These are phyloP conservation scores for Pristionchus entomophagus DNA, from an alignment of 2,888 invertebrate species.

Conservation along the genomic window DNA sequence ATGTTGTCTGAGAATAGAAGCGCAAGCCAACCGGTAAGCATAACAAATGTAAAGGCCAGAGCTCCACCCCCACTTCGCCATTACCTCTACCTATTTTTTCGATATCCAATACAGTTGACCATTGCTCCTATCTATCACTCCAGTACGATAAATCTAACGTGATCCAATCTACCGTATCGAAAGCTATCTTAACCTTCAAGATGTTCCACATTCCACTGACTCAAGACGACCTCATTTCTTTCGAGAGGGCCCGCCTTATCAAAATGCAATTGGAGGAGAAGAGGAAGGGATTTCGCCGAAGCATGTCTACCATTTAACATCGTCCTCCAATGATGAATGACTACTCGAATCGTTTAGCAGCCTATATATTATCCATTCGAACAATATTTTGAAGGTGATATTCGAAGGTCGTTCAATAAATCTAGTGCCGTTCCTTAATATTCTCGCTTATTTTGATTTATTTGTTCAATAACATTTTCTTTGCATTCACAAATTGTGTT, in stretches of 20 bases:
- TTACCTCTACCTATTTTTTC: not conserved
- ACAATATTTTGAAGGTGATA: no score
- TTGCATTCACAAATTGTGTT: no score
- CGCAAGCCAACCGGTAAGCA: no score
- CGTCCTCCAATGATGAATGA: no score
- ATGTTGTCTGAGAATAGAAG: no score
- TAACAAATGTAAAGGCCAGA: no score
- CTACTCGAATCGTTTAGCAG: no score
- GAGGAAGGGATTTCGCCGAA: conserved; percentile 33
- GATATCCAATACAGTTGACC: not conserved
- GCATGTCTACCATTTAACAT: not conserved
- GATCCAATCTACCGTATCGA: not conserved
- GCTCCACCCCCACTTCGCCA: not conserved
- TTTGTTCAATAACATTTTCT: no score
- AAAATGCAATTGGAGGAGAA: not conserved
- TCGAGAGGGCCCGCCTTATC: not conserved
- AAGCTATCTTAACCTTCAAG: not conserved
- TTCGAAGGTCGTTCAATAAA: no score
- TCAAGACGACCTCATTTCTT: not conserved
- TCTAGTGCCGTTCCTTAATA: no score
- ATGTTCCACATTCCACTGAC: conserved; percentile 27
- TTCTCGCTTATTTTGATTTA: no score
- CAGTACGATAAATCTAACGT: not conserved
- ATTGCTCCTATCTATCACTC: not conserved
- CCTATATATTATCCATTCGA: no score